These are phyloP conservation scores for Papilio demoleus DNA, from an alignment of 2,888 invertebrate species.

Conservation along the genomic window DNA sequence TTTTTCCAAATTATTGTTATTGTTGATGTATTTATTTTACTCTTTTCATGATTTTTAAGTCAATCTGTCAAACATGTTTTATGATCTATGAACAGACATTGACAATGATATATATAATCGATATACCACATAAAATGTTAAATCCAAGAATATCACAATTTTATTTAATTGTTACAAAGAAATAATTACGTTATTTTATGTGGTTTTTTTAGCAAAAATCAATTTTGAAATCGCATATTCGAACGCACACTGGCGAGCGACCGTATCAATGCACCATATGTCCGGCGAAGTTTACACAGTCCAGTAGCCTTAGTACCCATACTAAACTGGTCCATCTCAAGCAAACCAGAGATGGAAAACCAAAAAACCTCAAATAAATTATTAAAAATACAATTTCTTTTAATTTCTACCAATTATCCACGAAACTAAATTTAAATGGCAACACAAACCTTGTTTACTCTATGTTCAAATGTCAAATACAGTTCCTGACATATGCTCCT, in stretches of 20 bases:
- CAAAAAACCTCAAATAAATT: conserved; percentile 47
- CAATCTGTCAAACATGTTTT: too few relatives aligned
- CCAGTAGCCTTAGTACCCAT: conserved; percentile 64
- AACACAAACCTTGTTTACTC: background rate
- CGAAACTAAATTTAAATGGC: too few relatives aligned
- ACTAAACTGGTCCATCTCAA: conserved; percentile 64
- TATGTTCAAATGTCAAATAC: background rate
- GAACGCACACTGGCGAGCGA: conserved; percentile 73
- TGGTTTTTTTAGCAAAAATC: conserved; percentile 60
- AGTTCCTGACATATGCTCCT: background rate
- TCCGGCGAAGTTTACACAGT: conserved; percentile 66
- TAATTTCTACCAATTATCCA: background rate
- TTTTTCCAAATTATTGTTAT: too few relatives aligned
- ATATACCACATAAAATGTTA: too few relatives aligned
- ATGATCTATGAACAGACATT: too few relatives aligned
- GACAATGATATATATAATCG: too few relatives aligned
- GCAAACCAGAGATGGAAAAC: conserved; percentile 64
- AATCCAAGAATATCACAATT: too few relatives aligned
- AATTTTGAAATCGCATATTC: conserved; percentile 65
- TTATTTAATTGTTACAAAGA: background rate
- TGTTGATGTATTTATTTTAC: too few relatives aligned
- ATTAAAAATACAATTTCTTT: background rate
- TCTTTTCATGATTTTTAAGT: too few relatives aligned
- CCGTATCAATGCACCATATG: conserved; percentile 69
- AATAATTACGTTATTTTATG: background rate